Conservation (phyloP, 92 coral and sea anemone genomes). For the Scolanthus callimorphus region DNA sequence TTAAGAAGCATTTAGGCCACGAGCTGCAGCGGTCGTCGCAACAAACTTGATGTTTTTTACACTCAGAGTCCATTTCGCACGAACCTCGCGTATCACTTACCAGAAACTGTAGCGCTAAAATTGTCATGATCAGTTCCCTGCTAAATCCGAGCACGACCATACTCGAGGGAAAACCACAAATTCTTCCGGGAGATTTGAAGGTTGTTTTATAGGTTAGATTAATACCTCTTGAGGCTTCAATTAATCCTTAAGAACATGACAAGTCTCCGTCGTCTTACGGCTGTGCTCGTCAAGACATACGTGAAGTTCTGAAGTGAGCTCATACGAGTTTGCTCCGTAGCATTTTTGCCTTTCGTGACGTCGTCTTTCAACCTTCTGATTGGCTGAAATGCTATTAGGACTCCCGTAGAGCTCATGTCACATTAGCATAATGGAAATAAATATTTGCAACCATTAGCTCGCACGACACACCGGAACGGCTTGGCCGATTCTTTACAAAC, state of each 20-base stretch:
- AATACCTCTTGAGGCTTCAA: conserved; percentile 32
- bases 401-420: conserved; percentile 1
- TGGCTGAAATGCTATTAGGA: background rate
- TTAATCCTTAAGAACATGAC: conserved; percentile 35
- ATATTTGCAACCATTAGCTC: background rate
- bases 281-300: conserved; percentile 1
- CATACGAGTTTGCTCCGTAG: background rate
- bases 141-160: conserved; percentile 8
- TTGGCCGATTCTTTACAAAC: background rate
- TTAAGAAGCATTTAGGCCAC: conserved; percentile 37
- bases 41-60: conserved; percentile 25
- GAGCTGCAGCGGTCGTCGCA: conserved; percentile 31
- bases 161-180: conserved; percentile 15
- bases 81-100: background rate
- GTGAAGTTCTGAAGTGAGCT: background rate
- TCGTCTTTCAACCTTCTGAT: background rate
- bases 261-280: conserved; percentile 10
- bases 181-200: conserved; percentile 24
- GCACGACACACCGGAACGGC: background rate
- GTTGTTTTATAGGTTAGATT: conserved; percentile 23
- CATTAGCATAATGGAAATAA: background rate
- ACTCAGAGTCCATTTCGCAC: conserved; percentile 10
- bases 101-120: background rate
- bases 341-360: background rate
- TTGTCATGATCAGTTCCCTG: background rate